Evolutionary conservation across 2,888 invertebrate genomes (phyloP), one percentile per base, ranked within the genome.

Genomic region (Papilio gigon): DNA sequence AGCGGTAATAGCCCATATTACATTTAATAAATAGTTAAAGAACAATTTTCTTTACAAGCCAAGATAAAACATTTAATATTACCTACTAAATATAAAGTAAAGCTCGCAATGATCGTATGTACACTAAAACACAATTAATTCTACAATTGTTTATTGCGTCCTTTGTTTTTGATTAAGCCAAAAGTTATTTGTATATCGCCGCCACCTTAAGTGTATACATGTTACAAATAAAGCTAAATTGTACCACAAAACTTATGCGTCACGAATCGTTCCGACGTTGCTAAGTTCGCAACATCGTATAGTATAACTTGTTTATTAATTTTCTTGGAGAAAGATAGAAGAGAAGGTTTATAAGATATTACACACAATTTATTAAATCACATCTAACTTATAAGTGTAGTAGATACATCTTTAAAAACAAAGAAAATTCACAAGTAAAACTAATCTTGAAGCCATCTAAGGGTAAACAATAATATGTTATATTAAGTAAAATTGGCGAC

Each of bases 1-100:
- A 27, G 53, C 27, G 27, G 53, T 25, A 53, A 53, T 53, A 53
- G 53, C n/a, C 27, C 53, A 53, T 53, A 53, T 53, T 53, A 25
- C 53, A 27, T 25, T 27, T 53, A 53, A 27, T 53, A 27, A 27
- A 53, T 53, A 25, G 53, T 53, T 27, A 8, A 8, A 14, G 53
- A 27, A 53, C 25, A 25, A 53, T 53, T 27, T 53, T 27, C 53
- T 25, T 27, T 53, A 53, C 12, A 22, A 12, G 20, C 47, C 47
- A n/a, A 27, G 27, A 27, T n/a, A n/a, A 53, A 53, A 53, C 27
- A 8, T 53, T 53, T 53, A 17, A 50, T 50, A 22, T 50, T 12
- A 47, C 25, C 14, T 5, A 17, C 12, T 4, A 25, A 40, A 4
- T 40, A 40, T 14, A 47, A 47, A 50, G 4, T 22, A 4, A 50